Conservation (phyloP, 2,888 invertebrate species). For the Alloscopus bannaensis region DNA sequence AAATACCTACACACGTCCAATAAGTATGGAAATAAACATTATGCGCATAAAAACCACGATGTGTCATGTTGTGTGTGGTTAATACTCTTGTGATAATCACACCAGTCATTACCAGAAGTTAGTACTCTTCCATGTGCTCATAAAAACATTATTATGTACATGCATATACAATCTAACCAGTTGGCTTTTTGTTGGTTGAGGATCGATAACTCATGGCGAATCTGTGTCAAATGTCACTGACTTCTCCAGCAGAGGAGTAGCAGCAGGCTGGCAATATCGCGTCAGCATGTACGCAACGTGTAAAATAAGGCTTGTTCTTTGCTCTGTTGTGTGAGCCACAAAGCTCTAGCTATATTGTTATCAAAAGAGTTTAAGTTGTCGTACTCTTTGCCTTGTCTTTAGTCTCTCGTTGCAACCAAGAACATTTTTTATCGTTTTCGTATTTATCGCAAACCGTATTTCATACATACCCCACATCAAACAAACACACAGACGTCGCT, state of each 20-base stretch:
- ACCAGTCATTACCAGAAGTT: slow-evolving; percentile 19
- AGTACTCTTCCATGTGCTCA: slow-evolving; percentile 33
- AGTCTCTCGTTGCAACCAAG: slow-evolving; percentile 13
- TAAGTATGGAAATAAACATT: too few relatives aligned
- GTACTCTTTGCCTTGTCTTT: too few relatives aligned
- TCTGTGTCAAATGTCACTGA: slow-evolving; percentile 66
- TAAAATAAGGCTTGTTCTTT: slow-evolving; percentile 2
- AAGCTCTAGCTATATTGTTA: too few relatives aligned
- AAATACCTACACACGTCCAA: too few relatives aligned
- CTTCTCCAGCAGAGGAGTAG: slow-evolving; percentile 56
- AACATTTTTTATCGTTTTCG: slow-evolving; percentile 21
- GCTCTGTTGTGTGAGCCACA: background rate
- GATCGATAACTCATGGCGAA: slow-evolving; percentile 61
- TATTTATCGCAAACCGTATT: slow-evolving; percentile 14
- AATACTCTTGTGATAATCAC: slow-evolving; percentile 23
- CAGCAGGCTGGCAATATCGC: slow-evolving; percentile 32
- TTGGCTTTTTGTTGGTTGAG: slow-evolving; percentile 29
- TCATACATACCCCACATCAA: slow-evolving; percentile 1
- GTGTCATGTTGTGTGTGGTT: background rate
- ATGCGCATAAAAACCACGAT: background rate
- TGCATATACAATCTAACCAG: slow-evolving; percentile 4
- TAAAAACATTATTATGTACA: too few relatives aligned
- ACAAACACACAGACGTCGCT: too few relatives aligned
- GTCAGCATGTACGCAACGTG: slow-evolving; percentile 17
- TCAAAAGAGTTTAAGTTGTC: too few relatives aligned